phyloP scores from a whole-genome alignment of 2,888 invertebrate species.

The Rhingia rostrata region DNA sequence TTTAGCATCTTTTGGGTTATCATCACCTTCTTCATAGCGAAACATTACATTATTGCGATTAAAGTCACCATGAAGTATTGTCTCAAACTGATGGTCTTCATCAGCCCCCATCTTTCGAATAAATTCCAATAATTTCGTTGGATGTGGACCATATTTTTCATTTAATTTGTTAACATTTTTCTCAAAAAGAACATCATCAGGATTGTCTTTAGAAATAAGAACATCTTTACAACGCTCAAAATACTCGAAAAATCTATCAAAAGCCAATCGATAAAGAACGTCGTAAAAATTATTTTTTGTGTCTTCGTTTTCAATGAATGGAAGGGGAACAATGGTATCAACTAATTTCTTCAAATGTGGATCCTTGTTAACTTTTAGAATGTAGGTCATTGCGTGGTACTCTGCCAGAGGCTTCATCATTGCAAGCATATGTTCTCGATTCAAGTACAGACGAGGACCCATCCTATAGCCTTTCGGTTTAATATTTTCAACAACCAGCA shows the following conservation, averaged over 20 bases:
- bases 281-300: slow-evolving; percentile 77
- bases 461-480: slow-evolving; percentile 78
- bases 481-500: slow-evolving; percentile 80
- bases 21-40: slow-evolving; percentile 74
- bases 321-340: slow-evolving; percentile 77
- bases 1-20: slow-evolving; percentile 76
- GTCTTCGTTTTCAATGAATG: slow-evolving; percentile 76
- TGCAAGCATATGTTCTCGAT: slow-evolving; percentile 78
- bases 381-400: slow-evolving; percentile 81
- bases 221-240: slow-evolving; percentile 77
- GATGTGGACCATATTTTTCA: slow-evolving; percentile 77
- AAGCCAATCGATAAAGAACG: slow-evolving; percentile 78
- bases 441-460: slow-evolving; percentile 79
- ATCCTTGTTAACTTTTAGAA: slow-evolving; percentile 77
- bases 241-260: slow-evolving; percentile 80
- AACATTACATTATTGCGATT: slow-evolving; percentile 82
- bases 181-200: slow-evolving; percentile 75
- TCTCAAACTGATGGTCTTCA: slow-evolving; percentile 78
- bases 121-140: slow-evolving; percentile 78
- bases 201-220: slow-evolving; percentile 53
- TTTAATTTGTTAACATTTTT: slow-evolving; percentile 76
- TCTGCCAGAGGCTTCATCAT: slow-evolving; percentile 79
- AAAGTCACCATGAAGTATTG: slow-evolving; percentile 81
- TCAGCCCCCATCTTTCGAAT: slow-evolving; percentile 76
- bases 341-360: slow-evolving; percentile 76